Conservation (phyloP, 2,797 vertebrate species). For the Synanceia verrucosa region DNA sequence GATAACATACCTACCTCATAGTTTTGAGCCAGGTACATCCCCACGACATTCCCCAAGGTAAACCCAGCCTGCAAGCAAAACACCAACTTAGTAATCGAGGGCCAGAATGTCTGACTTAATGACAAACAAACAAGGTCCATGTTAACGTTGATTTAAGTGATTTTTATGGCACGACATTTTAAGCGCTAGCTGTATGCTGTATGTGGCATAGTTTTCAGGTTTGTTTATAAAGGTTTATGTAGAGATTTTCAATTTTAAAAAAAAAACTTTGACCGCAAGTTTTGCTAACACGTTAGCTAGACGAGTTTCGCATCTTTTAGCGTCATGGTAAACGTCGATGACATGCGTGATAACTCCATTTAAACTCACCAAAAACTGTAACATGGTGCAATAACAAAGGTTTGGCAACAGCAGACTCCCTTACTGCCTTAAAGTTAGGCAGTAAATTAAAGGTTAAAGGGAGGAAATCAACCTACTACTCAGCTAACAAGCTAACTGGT, state of each 20-base stretch:
- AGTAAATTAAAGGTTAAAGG: not conserved
- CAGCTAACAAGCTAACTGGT: conserved; percentile 8
- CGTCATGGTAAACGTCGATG: not conserved
- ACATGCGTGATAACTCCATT: not conserved
- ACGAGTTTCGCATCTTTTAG: not conserved
- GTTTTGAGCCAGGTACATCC: conserved; percentile 98
- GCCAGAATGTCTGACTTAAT: not conserved
- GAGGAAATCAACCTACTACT: not conserved
- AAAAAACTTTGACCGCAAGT: not conserved
- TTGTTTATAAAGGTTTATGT: not conserved
- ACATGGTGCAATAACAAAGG: conserved; percentile 60
- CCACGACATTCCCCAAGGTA: conserved; percentile 94
- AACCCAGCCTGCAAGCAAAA: conserved; percentile 89
- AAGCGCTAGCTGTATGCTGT: too few species aligned
- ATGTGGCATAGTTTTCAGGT: accelerated
- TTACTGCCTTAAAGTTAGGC: not conserved
- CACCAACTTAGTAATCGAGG: not conserved
- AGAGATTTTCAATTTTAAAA: not conserved
- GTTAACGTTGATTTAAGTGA: not conserved
- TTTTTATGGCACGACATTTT: accelerated
- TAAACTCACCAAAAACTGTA: conserved; percentile 82
- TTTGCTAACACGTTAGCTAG: conserved; percentile 32
- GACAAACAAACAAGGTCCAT: not conserved
- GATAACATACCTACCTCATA: conserved; percentile 86
- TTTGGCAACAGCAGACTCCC: not conserved